Conservation (phyloP, 2,113 vertebrate genomes). For the Tursiops truncatus region DNA sequence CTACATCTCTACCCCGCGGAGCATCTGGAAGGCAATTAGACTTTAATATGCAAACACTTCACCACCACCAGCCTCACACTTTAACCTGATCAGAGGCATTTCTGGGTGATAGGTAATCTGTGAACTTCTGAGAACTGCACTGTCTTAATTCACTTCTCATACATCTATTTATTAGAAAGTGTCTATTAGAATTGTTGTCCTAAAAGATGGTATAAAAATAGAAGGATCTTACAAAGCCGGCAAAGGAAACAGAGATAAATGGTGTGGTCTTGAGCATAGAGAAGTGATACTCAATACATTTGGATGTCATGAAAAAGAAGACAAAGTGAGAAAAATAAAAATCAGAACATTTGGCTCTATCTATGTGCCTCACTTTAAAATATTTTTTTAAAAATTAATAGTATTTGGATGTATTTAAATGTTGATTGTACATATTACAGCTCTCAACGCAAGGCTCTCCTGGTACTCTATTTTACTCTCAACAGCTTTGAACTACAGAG, state of each 20-base stretch:
- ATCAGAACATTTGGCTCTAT: neutral
- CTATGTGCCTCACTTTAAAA: neutral
- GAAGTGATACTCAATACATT: neutral
- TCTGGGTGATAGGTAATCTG: neutral
- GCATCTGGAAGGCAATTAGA: neutral
- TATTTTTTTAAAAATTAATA: neutral
- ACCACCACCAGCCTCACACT: neutral
- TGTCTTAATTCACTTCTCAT: neutral
- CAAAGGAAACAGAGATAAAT: neutral
- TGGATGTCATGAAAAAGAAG: neutral
- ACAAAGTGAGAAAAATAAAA: neutral
- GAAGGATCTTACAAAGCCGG: neutral
- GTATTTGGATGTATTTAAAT: neutral
- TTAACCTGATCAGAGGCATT: neutral
- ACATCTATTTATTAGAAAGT: neutral
- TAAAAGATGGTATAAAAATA: neutral
- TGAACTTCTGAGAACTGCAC: neutral
- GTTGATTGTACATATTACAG: neutral
- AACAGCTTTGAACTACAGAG: neutral
- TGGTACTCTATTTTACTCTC: neutral
- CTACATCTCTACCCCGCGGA: neutral
- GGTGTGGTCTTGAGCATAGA: neutral
- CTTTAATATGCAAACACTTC: neutral
- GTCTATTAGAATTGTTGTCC: neutral
- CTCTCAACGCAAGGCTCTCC: neutral